These are phyloP conservation scores for Junonia oenone DNA, from an alignment of 2,888 invertebrate species.

Conservation along the genomic window DNA sequence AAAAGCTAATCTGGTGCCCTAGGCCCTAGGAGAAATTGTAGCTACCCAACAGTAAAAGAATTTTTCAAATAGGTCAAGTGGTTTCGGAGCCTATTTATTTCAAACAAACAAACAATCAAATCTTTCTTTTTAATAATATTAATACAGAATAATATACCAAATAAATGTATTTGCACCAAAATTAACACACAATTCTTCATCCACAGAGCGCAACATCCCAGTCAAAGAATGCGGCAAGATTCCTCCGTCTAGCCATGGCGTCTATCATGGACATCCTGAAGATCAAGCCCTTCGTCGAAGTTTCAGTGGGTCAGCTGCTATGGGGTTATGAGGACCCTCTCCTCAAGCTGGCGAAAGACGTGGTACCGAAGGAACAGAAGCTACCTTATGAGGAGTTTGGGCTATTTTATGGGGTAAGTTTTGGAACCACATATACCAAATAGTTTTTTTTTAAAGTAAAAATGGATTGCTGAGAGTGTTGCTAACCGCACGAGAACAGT, in stretches of 20 bases:
- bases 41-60: too few relatives aligned
- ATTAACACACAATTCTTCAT: constrained; percentile 24
- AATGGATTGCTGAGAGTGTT: too few relatives aligned
- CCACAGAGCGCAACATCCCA: constrained; percentile 89
- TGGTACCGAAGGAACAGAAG: constrained; percentile 93
- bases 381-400: constrained; percentile 95
- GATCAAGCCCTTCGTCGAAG: constrained; percentile 93
- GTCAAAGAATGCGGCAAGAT: constrained; percentile 91
- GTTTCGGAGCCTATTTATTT: too few relatives aligned
- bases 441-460: background rate
- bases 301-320: constrained; percentile 90
- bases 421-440: background rate
- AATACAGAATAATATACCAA: too few relatives aligned
- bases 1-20: too few relatives aligned
- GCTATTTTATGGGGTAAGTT: constrained; percentile 89
- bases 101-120: too few relatives aligned
- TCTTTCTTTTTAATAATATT: too few relatives aligned
- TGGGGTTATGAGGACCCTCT: constrained; percentile 96
- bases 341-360: constrained; percentile 92
- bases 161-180: too few relatives aligned
- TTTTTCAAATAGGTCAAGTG: too few relatives aligned
- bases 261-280: constrained; percentile 95
- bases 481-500: too few relatives aligned
- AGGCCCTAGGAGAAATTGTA: too few relatives aligned
- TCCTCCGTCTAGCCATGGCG: constrained; percentile 92